These are phyloP conservation scores for Psittacula echo DNA, from an alignment of 2,797 vertebrate genomes.

Conservation along the genomic window DNA sequence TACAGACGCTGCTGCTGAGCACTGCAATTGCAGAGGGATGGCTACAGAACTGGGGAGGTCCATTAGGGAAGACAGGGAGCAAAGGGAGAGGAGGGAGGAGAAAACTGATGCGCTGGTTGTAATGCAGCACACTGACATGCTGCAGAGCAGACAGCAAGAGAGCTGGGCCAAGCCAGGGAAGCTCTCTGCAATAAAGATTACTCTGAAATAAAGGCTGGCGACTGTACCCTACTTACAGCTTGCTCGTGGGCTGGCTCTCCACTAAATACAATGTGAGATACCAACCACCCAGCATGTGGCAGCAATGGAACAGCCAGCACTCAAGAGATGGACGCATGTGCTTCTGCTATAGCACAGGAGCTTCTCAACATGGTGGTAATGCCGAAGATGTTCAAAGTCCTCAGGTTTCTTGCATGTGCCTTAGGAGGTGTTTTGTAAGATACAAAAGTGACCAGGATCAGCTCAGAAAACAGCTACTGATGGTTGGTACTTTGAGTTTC, in stretches of 20 bases:
- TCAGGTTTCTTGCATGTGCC: neutral
- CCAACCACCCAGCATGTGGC: neutral
- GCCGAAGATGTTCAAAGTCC: neutral
- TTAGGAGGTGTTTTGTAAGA: neutral
- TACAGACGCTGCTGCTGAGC: neutral
- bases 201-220: neutral
- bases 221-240: neutral
- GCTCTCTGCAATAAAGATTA: neutral
- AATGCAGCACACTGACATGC: accelerated
- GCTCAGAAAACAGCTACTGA: neutral
- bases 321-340: neutral
- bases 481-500: neutral
- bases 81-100: neutral
- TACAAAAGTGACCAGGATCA: neutral
- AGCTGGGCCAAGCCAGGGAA: neutral
- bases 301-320: neutral
- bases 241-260: neutral
- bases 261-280: neutral
- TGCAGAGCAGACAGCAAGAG: neutral
- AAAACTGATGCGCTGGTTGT: accelerated
- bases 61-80: neutral
- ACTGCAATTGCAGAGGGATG: neutral
- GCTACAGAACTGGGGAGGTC: neutral
- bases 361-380: neutral
- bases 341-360: neutral